A percentile compares a stretch with the other conserved stretches of the same genome.
phyloP scores from a whole-genome alignment of 2,797 vertebrate genomes.

The Gallinago solitaria region DNA sequence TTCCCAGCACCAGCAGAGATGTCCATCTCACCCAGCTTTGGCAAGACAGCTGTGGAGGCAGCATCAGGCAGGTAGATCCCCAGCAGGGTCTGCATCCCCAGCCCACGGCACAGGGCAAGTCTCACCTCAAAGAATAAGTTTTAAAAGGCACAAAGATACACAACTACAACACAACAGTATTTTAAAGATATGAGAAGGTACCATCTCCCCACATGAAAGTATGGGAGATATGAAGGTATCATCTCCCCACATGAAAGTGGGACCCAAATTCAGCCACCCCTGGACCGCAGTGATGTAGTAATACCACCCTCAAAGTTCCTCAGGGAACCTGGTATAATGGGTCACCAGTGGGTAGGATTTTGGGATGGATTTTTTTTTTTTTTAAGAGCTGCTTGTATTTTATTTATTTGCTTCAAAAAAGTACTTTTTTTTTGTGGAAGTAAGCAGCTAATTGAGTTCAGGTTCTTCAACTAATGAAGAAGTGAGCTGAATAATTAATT shows the following conservation, averaged over 20 bases:
- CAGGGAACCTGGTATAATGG: not conserved
- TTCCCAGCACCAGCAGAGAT: not conserved
- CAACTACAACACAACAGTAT: too few relatives aligned
- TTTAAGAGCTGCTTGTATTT: not conserved
- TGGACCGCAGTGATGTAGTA: not conserved
- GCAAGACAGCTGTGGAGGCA: accelerated
- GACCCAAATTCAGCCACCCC: not conserved
- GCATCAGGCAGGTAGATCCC: not conserved
- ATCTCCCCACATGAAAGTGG: accelerated
- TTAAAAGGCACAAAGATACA: not conserved
- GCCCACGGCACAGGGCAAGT: accelerated
- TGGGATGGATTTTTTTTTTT: not conserved
- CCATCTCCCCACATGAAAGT: accelerated
- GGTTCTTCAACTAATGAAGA: conserved; percentile 66
- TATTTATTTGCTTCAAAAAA: conserved; percentile 1
- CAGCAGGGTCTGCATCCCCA: not conserved
- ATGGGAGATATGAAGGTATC: not conserved
- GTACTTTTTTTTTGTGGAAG: not conserved
- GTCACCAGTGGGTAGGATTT: not conserved
- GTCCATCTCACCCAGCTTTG: not conserved
- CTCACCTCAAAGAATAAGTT: not conserved
- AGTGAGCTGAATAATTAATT: conserved; percentile 69
- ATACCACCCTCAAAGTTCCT: accelerated
- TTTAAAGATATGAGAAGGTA: not conserved
- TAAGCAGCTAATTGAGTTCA: conserved; percentile 45